Conservation (phyloP, 2,888 invertebrate species). For the Nemurella pictetii region DNA sequence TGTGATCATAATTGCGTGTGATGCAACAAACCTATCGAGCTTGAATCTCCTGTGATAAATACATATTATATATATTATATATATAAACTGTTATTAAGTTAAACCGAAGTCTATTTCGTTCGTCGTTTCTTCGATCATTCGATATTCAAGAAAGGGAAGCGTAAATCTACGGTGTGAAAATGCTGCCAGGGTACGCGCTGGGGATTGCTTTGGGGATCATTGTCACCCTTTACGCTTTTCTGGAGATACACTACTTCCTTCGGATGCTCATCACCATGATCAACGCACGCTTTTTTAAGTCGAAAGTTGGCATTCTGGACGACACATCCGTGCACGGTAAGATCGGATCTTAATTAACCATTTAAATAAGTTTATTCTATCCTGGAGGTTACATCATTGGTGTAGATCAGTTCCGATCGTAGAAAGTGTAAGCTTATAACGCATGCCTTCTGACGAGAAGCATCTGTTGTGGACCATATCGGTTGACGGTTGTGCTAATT, state of each 20-base stretch:
- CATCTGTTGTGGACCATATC: too few relatives aligned
- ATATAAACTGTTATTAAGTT: not conserved
- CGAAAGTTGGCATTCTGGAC: constrained; percentile 66
- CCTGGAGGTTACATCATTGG: too few relatives aligned
- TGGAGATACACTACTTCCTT: constrained; percentile 75
- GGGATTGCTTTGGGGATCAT: constrained; percentile 51
- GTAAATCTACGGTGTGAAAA: constrained; percentile 41
- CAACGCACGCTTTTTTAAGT: constrained; percentile 66
- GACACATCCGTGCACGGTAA: constrained; percentile 70
- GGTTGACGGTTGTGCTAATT: too few relatives aligned
- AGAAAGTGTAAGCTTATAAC: too few relatives aligned
- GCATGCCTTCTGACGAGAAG: too few relatives aligned
- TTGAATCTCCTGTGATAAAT: not conserved
- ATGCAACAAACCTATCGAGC: not conserved
- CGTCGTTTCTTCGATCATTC: not conserved
- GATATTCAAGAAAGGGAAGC: not conserved
- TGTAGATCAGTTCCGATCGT: too few relatives aligned
- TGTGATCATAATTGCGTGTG: not conserved
- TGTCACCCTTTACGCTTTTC: constrained; percentile 62
- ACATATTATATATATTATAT: not conserved
- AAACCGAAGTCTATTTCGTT: not conserved
- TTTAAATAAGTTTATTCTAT: too few relatives aligned
- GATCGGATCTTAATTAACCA: too few relatives aligned
- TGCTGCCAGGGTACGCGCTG: constrained; percentile 51
- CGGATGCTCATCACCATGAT: constrained; percentile 69